A percentile compares a stretch with the other conserved stretches of the same genome.
phyloP scores from a whole-genome alignment of 2,113 vertebrate species.

The Mus musculus region GRCm39 chr6:50270501-50271000 shows the following conservation, averaged over 20 bases:
- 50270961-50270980: slow-evolving; percentile 9
- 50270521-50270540: slow-evolving; percentile 38
- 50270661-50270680: slow-evolving; percentile 29
- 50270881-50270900: background rate
- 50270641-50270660: slow-evolving; percentile 23
- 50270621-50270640: slow-evolving; percentile 10
- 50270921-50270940: slow-evolving; percentile 61
- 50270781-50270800: slow-evolving; percentile 62
- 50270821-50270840: slow-evolving; percentile 79
- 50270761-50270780: slow-evolving; percentile 69
- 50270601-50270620: slow-evolving; percentile 21
- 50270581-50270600: slow-evolving; percentile 63
- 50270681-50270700: slow-evolving; percentile 62
- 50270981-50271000: slow-evolving; percentile 14
- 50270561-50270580: background rate
- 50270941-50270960: slow-evolving; percentile 13
- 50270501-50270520: slow-evolving; percentile 41
- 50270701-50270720: slow-evolving; percentile 74
- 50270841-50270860: slow-evolving; percentile 68
- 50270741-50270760: slow-evolving; percentile 73
- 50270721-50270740: slow-evolving; percentile 70
- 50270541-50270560: background rate
- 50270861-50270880: slow-evolving; percentile 52
- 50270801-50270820: background rate
- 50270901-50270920: slow-evolving; percentile 33